Base-by-base conservation (phyloP, 2,113 vertebrate species). In the Heloderma charlesbogerti region DNA sequence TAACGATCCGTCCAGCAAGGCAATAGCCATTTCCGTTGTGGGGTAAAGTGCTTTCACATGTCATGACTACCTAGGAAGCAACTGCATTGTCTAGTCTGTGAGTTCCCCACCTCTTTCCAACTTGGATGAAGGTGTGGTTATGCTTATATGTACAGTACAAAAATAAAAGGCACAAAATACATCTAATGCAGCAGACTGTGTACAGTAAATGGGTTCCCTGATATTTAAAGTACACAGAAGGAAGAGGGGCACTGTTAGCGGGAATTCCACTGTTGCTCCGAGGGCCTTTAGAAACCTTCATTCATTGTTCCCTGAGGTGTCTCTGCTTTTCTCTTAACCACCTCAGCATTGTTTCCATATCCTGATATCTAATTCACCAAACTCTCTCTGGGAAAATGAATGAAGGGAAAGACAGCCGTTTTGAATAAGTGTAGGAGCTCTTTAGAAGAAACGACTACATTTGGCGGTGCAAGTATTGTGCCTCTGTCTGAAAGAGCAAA, bases 131-230 rank as follows among this genome's bases (percentile, higher is more conserved):
- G 88, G 91, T 91, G 94, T 92, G 88, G 92, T 94, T 95, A 92
- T 83, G 95, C 92, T 94, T 95, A 95, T 94, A 93, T 80, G 84
- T 96, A 97, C 95, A 96, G 96, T 96, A 96, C 95, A 95, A 95
- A 96, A 96, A 96, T 92, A 96, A 97, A 96, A 97, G 96, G 96
- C 96, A 97, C 96, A 95, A 95, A 96, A 93, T 94, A 96, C 95
- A 96, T 96, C 94, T 90, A 96, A 96, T 95, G 96, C 96, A 97
- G 96, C 96, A 96, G 93, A 93, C 51, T 94, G 88, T 92, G 94
- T 95, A 95, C 91, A 96, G 90, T 66, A 95, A 95, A 88, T 82
- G 72, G 91, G 90, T 92, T 96, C 94, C 93, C 89, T 87, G 93
- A 93, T 92, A 91, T 15, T 95, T 91, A 85, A 84, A 92, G 94